Conservation (phyloP, 1,140 invertebrate genomes). For the Ips typographus region DNA sequence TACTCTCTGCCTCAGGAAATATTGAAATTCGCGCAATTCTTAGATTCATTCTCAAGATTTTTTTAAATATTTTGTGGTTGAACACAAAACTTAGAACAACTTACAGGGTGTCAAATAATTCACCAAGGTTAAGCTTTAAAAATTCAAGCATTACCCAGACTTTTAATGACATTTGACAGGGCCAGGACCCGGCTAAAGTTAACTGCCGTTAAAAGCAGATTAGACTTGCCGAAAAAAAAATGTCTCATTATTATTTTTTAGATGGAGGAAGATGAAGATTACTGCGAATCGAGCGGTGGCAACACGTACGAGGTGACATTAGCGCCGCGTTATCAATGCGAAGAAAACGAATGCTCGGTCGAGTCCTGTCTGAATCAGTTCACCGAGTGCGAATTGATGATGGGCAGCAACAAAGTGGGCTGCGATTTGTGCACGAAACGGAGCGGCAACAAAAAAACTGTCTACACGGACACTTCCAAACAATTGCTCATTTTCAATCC, state of each 20-base stretch:
- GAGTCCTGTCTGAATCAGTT: slow-evolving; percentile 90
- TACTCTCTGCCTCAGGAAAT: no score
- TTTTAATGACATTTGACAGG: no score
- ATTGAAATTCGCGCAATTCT: no score
- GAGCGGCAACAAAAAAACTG: slow-evolving; percentile 69
- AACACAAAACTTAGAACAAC: no score
- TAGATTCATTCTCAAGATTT: no score
- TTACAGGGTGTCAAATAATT: no score
- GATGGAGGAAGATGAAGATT: slow-evolving; percentile 50
- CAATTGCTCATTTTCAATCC: slow-evolving; percentile 88
- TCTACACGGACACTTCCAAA: slow-evolving; percentile 89
- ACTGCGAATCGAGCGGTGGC: slow-evolving; percentile 38
- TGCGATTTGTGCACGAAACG: slow-evolving; percentile 86
- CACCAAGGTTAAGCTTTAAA: no score
- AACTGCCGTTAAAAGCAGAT: no score
- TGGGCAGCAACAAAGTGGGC: slow-evolving; percentile 87
- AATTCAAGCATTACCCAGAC: no score
- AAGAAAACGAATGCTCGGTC: slow-evolving; percentile 78
- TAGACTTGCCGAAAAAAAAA: no score
- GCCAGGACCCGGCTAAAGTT: no score
- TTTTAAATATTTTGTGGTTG: no score
- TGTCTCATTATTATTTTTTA: slow-evolving; percentile 27
- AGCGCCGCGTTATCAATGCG: slow-evolving; percentile 66
- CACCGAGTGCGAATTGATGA: slow-evolving; percentile 84
- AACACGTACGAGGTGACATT: slow-evolving; percentile 55